Base-by-base conservation (phyloP, 2,888 invertebrate species). In the Endotricha flammealis region DNA sequence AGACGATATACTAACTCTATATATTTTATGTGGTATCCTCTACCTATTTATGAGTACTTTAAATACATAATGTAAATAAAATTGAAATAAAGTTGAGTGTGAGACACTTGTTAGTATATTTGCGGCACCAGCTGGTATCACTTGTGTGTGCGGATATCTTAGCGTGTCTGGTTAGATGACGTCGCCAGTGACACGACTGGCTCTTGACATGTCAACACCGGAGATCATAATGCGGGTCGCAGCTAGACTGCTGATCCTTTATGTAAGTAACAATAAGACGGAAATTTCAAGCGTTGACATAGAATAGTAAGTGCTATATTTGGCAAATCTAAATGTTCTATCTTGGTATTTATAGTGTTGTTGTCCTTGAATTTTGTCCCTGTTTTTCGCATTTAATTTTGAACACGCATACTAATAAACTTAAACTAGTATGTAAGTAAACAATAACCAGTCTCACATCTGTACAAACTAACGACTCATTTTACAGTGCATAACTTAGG, bases 81-180 rank as follows among this genome's bases (percentile, higher is more conserved):
- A 32, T 35, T 36, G 29, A 39, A 38, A 32, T 29, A 32, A 30
- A 36, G 33, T 29, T 22, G 27, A 23, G 22, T 14, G 33, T 39
- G 33, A 23, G 29, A 29, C 7, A 29, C 12, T 44, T 48, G 40
- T 43, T 57, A 71, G 67, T 70, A 42, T 40, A 48, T 52, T 54
- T 53, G 59, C 56, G 57, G 50, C 62, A 54, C 50, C 53, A 57
- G 60, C 49, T 61, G 45, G 49, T 55, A 57, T 56, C 72, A 63
- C 73, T 72, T 70, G 77, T 78, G 64, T 57, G 47, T 34, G 41
- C 50, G 34, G 12, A 8, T 12, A n/a, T n/a, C 28, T 48, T 45
- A 43, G 44, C 38, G 38, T 56, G 57, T 50, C 53, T 55, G 57
- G 53, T 43, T 41, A 36, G 47, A 56, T 67, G 67, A 65, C 63